Evolutionary conservation across 2,888 invertebrate genomes (phyloP).

Genomic region (Chorisops tibialis): DNA sequence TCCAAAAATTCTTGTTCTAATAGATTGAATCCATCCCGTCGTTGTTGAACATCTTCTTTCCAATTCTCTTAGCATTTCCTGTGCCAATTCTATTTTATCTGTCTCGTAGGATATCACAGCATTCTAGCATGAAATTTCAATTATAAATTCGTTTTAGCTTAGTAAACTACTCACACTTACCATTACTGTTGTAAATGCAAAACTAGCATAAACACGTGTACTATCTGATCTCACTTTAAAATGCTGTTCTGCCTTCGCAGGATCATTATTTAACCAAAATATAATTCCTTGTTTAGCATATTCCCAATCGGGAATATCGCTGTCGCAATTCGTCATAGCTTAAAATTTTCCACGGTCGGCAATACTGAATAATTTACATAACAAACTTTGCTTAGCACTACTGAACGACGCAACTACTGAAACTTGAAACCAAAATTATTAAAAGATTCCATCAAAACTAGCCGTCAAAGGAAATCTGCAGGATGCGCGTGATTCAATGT

Average conservation of each 20-base stretch:
- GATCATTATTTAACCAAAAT: conserved; percentile 35
- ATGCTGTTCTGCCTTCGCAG: conserved; percentile 30
- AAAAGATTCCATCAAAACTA: no score
- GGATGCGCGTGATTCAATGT: no score
- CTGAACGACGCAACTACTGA: no score
- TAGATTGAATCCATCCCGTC: conserved; percentile 57
- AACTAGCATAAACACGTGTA: conserved; percentile 30
- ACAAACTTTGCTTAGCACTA: no score
- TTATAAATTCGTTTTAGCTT: neutral
- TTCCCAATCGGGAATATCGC: conserved; percentile 27
- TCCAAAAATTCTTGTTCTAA: conserved; percentile 54
- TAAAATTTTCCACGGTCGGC: no score
- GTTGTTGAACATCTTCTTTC: conserved; percentile 58
- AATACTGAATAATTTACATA: no score
- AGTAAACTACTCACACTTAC: no score
- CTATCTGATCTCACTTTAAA: conserved; percentile 28
- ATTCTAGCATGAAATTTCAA: conserved; percentile 54
- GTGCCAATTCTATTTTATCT: conserved; percentile 60
- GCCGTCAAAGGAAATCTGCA: no score
- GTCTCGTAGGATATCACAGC: conserved; percentile 69
- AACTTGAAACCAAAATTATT: no score
- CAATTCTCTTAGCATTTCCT: conserved; percentile 58
- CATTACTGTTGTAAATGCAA: conserved; percentile 32
- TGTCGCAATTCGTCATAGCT: conserved; percentile 8
- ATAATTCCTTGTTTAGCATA: conserved; percentile 34